Percentiles rank a stretch among this genome's conserved stretches.
These are phyloP conservation scores for Anaspis maculata DNA, from an alignment of 2,888 invertebrate genomes.

Conservation along the genomic window DNA sequence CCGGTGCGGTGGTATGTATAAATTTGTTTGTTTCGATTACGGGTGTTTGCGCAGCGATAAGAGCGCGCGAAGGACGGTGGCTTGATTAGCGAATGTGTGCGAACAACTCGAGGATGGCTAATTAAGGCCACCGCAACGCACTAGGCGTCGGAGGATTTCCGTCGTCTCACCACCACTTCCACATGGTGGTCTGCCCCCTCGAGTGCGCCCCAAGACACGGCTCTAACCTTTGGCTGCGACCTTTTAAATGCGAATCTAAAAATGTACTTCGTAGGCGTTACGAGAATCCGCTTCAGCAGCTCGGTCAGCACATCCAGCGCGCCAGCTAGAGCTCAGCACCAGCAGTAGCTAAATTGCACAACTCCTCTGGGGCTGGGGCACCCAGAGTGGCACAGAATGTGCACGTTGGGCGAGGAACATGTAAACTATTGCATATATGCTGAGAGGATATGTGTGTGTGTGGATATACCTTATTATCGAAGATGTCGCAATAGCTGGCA, in stretches of 20 bases:
- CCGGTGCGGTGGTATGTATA: no score
- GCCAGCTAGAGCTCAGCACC: conserved; percentile 8
- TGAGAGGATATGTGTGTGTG: no score
- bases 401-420: no score
- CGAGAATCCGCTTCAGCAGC: conserved; percentile 16
- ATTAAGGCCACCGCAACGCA: neutral
- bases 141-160: conserved; percentile 6
- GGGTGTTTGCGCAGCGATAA: conserved; percentile 9
- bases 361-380: neutral
- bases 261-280: conserved; percentile 24
- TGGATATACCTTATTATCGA: neutral
- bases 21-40: no score
- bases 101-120: conserved; percentile 3
- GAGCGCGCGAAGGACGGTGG: conserved; percentile 5
- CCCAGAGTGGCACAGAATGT: no score
- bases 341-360: conserved; percentile 12
- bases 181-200: no score
- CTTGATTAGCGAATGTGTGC: conserved; percentile 8
- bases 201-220: no score
- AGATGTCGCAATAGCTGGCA: conserved; percentile 5
- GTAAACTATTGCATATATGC: no score
- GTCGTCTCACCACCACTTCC: no score
- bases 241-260: conserved; percentile 22
- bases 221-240: conserved; percentile 25
- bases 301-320: conserved; percentile 4